phyloP scores from a whole-genome alignment of 1,140 invertebrate species.

The Bombyx mandarina region DNA sequence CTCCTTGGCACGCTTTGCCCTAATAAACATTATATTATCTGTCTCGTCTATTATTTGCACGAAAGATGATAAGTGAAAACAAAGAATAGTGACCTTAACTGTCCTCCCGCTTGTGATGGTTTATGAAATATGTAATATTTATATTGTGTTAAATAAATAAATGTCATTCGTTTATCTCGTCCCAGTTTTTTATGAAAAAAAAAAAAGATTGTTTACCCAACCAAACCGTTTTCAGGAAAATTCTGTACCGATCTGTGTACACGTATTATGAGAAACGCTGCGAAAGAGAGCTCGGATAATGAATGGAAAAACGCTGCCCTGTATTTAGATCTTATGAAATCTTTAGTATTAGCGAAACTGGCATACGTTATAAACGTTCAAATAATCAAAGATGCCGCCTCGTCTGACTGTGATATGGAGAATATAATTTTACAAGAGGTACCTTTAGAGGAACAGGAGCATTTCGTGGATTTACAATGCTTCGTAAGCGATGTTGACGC shows the following conservation, averaged over 20 bases:
- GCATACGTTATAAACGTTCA: conserved; percentile 59
- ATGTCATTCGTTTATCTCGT: no score
- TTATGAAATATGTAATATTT: no score
- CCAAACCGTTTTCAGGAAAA: conserved; percentile 37
- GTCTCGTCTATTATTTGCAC: no score
- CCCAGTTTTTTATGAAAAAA: no score
- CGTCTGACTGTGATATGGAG: conserved; percentile 47
- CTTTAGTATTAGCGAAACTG: conserved; percentile 45
- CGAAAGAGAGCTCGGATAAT: conserved; percentile 34
- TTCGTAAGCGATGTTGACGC: conserved; percentile 41
- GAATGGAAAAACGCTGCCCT: conserved; percentile 49
- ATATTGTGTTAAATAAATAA: no score
- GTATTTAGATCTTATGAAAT: conserved; percentile 44
- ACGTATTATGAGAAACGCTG: conserved; percentile 40
- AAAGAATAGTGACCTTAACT: no score
- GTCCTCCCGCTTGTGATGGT: no score
- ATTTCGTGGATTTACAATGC: conserved; percentile 51
- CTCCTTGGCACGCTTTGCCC: no score
- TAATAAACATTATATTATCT: no score
- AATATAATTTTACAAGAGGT: conserved; percentile 47
- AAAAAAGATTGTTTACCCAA: no score
- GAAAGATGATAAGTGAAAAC: no score
- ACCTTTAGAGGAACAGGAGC: conserved; percentile 34
- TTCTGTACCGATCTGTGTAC: conserved; percentile 40
- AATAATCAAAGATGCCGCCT: conserved; percentile 46